Base-by-base conservation (phyloP, 2,888 invertebrate genomes). In the Mythimna albipuncta region DNA sequence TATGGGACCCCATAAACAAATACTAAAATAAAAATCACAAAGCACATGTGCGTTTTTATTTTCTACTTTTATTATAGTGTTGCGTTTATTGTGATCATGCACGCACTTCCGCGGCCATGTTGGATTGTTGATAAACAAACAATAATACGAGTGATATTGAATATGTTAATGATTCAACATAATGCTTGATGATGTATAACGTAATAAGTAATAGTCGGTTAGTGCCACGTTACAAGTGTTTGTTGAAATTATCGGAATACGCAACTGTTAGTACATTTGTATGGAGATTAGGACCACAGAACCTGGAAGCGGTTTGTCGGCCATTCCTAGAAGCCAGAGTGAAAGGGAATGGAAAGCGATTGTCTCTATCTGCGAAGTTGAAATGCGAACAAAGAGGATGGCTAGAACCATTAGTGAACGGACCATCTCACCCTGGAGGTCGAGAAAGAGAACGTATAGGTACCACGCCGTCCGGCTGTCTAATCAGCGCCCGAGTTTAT, bases 51-150 rank as follows among this genome's bases (percentile, higher is more conserved):
- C 71, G 50, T 68, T 83, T 85, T 78, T 79, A 82, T 86, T 83
- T 81, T 80, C 83, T 81, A 85, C 79, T 86, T 86, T 85, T 87
- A 87, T 88, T 82, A 75, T 71, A 77, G 78, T 79, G 77, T 84
- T 80, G 79, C 50, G 69, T 82, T 89, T 88, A 90, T 89, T 87
- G 82, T 69, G 61, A 77, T 78, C 69, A 69, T 76, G 74, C 91
- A 90, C 90, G 90, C 90, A 88, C 82, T 88, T 86, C 88, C 73
- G 77, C 62, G 38, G 58, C 59, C 70, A 69, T 70, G 19, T 75
- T 76, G 67, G 21, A 41, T 67, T 73, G 67, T 73, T 69, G 26
- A 32, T 83, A 70, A 69, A 81, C 66, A 75, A 79, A 81, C 83
- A 69, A 38, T 72, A 57, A 11, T 55, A 69, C 19, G 63, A 63